Base-by-base conservation (phyloP, 2,888 invertebrate species). In the Rhyacophila evoluta region DNA sequence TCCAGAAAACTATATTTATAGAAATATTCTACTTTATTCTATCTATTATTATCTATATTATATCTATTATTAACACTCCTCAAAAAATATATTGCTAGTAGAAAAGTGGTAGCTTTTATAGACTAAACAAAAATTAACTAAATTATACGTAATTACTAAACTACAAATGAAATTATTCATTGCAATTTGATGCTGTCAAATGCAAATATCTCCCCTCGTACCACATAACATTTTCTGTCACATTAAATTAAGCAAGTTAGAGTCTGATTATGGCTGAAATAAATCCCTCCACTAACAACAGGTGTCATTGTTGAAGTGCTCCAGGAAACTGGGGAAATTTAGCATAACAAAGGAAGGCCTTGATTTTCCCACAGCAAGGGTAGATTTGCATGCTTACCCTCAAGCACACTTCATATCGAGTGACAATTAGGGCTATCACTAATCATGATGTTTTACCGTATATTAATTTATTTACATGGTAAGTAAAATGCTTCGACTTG, bases 301-400 rank as follows among this genome's bases (percentile, higher is more conserved):
- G 55, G 55, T 55, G 55, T 19, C 55, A 55, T 19, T 55, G 55
- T 55, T 55, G 6, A 19, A 70, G 27, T 69, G 27, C 55, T 55
- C 68, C 29, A 70, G 39, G 39, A 55, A 71, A 29, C 33, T 72
- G 77, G 72, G 71, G 72, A 41, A 75, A 70, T 36, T 75, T 70
- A 75, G 10, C 33, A 75, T 75, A 72, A 77, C 77, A 77, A 77
- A 55, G 67, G 72, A 41, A 77, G 28, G 28, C 39, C 27, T 41
- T 69, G 72, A 55, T 72, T 71, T 77, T 77, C 77, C 77, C 77
- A 77, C 72, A 69, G 72, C 19, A 33, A 36, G 33, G 74, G 41
- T 55, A 37, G 74, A 69, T 67, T 74, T 74, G 29, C 55, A 55
- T 27, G 72, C 36, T 37, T 72, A 38, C 55, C 25, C 55, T 55